Evolutionary conservation across 2,797 vertebrate species (phyloP), one percentile per base, ranked within the genome.

Genomic region (Australoheros facetus): DNA sequence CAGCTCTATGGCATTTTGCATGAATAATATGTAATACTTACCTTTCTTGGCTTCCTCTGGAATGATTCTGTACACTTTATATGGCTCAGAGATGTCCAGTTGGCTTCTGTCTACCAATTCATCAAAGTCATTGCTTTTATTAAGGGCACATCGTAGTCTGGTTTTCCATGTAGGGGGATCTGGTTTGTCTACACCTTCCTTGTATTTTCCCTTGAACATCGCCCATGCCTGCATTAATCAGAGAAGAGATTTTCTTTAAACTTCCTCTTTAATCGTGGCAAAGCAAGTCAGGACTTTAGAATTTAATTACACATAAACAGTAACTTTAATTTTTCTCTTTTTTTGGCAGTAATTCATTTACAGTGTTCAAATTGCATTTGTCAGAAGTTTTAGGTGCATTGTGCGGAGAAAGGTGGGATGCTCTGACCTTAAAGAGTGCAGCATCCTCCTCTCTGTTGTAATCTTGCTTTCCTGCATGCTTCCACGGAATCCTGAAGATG

Each of bases 141-240:
- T 99, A 82, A 99, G 96, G 85, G 98, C 98, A 84, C 98, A 99
- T 30, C 98, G 96, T 76, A 99, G 93, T 75, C 98, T 96, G 4
- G 98, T 99, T 94, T 99, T 99, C 98, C 98, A 99, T 19, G 98
- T 99, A 1, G 98, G 98, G 48, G 98, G 98, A 83, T 99, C 98
- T 32, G 98, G 98, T 89, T 98, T 99, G 92, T 99, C 98, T 39
- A 99, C 95, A 45, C 98, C 98, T 92, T 99, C 98, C 84, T 97
- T 97, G 92, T 96, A 96, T 95, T 99, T 99, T 19, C 98, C 98
- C 93, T 99, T 99, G 94, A 99, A 99, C 79, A 99, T 87, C 28
- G 98, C 98, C 98, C 98, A 99, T 37, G 97, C 98, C 98, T 99
- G 86, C 85, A 86, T 92, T 34, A 73, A 79, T 59, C 54, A 82